phyloP scores from a whole-genome alignment of 2,113 vertebrate species.

The Sula dactylatra region DNA sequence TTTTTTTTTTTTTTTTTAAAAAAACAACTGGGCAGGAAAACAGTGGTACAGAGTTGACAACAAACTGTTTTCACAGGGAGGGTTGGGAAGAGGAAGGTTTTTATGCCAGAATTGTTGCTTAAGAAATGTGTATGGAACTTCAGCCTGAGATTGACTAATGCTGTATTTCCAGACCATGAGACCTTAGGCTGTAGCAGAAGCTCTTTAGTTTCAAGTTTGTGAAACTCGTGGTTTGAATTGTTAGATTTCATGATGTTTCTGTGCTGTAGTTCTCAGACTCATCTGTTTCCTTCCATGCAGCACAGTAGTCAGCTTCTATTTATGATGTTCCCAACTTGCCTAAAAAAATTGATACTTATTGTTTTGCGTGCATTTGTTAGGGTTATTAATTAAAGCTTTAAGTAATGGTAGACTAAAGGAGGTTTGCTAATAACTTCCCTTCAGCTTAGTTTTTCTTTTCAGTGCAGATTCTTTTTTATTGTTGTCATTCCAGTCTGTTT shows the following conservation, averaged over 20 bases:
- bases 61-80: background rate
- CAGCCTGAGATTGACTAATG: background rate
- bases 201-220: background rate
- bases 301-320: rapidly evolving
- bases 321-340: background rate
- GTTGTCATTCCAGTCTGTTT: background rate
- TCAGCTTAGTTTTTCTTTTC: background rate
- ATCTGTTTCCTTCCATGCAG: background rate
- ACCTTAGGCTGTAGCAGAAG: background rate
- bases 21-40: background rate
- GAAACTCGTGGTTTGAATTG: background rate
- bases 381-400: background rate
- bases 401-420: background rate
- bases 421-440: background rate
- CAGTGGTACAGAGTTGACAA: background rate
- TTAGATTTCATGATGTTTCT: background rate
- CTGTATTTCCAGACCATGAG: background rate
- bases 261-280: background rate
- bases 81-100: background rate
- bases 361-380: background rate
- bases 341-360: background rate
- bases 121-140: background rate
- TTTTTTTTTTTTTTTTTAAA: background rate
- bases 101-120: background rate
- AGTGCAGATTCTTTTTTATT: background rate